A percentile compares a stretch with the other conserved stretches of the same genome.
These are phyloP conservation scores for Bombyx mandarina DNA, from an alignment of 1,140 invertebrate species.

Conservation along the genomic window DNA sequence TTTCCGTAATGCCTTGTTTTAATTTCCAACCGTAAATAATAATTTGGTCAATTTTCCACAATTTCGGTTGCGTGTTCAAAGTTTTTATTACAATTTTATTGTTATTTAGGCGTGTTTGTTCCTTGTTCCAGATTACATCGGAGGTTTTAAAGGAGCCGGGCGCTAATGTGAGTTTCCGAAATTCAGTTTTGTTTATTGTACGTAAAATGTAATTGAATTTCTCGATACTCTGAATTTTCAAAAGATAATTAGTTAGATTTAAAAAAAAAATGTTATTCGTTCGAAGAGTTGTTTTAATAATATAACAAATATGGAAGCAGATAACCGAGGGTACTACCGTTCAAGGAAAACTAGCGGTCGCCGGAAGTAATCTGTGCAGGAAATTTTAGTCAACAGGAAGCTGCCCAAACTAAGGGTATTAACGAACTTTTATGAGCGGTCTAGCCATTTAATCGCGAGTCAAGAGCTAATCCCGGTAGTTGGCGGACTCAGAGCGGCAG, in stretches of 20 bases:
- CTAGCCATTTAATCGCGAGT: constrained; percentile 56
- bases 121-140: constrained; percentile 69
- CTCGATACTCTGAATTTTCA: constrained; percentile 9
- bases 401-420: constrained; percentile 56
- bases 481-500: constrained; percentile 7
- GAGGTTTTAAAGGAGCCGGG: constrained; percentile 59
- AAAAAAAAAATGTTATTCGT: too few relatives aligned
- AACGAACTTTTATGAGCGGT: constrained; percentile 63
- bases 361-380: constrained; percentile 42
- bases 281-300: too few relatives aligned
- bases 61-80: constrained; percentile 65
- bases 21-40: constrained; percentile 67
- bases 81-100: constrained; percentile 71
- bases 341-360: constrained; percentile 36
- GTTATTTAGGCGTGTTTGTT: constrained; percentile 71
- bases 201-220: constrained; percentile 47
- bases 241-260: constrained; percentile 15
- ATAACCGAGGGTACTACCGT: constrained; percentile 33
- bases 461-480: constrained; percentile 48
- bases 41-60: constrained; percentile 68
- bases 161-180: constrained; percentile 66
- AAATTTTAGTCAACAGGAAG: constrained; percentile 46
- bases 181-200: constrained; percentile 49
- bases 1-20: constrained; percentile 54
- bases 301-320: constrained; percentile 10